These are phyloP conservation scores for Colistium nudipinnis DNA, from an alignment of 2,113 vertebrate genomes.

Conservation along the genomic window DNA sequence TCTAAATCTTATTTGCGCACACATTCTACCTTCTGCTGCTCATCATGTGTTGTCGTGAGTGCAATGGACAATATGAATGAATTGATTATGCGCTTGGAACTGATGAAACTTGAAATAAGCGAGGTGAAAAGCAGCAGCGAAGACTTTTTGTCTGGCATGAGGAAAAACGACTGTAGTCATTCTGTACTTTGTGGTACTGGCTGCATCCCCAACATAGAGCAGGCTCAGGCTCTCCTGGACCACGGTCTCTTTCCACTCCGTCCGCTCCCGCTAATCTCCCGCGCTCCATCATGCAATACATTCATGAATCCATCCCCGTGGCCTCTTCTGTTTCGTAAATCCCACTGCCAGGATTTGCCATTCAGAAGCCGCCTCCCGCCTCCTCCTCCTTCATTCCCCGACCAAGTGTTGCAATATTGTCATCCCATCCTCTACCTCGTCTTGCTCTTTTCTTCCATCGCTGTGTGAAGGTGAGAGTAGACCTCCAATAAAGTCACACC, in stretches of 20 bases:
- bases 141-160: background rate
- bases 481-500: conserved; percentile 81
- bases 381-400: conserved; percentile 32
- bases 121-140: conserved; percentile 16
- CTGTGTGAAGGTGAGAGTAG: conserved; percentile 74
- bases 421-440: conserved; percentile 62
- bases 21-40: conserved; percentile 23
- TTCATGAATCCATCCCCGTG: conserved; percentile 55
- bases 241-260: background rate
- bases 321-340: conserved; percentile 57
- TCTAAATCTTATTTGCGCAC: conserved; percentile 7
- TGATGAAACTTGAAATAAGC: conserved; percentile 40
- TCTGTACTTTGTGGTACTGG: conserved; percentile 32
- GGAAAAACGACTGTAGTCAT: conserved; percentile 7
- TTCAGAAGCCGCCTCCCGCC: conserved; percentile 35
- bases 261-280: conserved; percentile 38
- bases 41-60: conserved; percentile 40
- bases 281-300: conserved; percentile 56
- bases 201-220: conserved; percentile 20
- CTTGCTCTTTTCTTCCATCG: conserved; percentile 66
- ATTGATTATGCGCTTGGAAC: conserved; percentile 35
- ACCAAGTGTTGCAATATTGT: conserved; percentile 62
- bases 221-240: conserved; percentile 16
- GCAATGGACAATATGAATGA: conserved; percentile 16
- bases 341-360: conserved; percentile 52